Base-by-base conservation (phyloP, 2,113 vertebrate species). In the Serilophus lunatus region DNA sequence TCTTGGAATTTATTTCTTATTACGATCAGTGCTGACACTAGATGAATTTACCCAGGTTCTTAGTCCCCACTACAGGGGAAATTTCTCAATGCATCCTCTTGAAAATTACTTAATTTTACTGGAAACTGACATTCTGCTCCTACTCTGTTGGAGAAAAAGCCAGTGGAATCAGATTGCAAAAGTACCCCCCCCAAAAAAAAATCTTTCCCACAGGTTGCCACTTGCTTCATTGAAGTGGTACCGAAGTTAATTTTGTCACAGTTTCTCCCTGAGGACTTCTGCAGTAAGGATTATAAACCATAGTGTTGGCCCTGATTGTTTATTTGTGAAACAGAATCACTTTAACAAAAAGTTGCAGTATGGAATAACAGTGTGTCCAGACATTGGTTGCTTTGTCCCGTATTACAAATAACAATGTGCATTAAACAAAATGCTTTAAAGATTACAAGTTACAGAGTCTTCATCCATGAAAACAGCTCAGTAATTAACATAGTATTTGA, bases 131-230 rank as follows among this genome's bases (percentile, higher is more conserved):
- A 68, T 69, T 95, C 94, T 97, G 44, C 68, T 97, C 64, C 66
- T 44, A 33, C 13, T 61, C 1, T 1, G 15, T 42, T 94, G 71
- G 90, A 96, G 90, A 61, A 88, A 70, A 86, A 91, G 68, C 20
- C 75, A 93, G 68, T 38, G 92, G 44, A 31, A 88, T 96, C 86
- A 88, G 88, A 92, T 31, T 95, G 74, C 26, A 81, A 59, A 54
- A 93, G n/a, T 86, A 87, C n/a, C n/a, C n/a, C n/a, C n/a, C n/a
- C n/a, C 29, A 94, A 96, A 86, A 94, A 93, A 94, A 94, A 95
- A 74, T 76, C 12, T 60, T 93, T 95, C 69, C 68, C 45, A 89
- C 60, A 95, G 78, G 89, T 56, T 93, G 51, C 15, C 54, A 72
- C 29, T 93, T 42, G 45, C 57, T 97, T 80, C 61, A 60, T 96